Evolutionary conservation across 64 coral and sea anemone genomes (phyloP).

Genomic region (Montipora foliosa): DNA sequence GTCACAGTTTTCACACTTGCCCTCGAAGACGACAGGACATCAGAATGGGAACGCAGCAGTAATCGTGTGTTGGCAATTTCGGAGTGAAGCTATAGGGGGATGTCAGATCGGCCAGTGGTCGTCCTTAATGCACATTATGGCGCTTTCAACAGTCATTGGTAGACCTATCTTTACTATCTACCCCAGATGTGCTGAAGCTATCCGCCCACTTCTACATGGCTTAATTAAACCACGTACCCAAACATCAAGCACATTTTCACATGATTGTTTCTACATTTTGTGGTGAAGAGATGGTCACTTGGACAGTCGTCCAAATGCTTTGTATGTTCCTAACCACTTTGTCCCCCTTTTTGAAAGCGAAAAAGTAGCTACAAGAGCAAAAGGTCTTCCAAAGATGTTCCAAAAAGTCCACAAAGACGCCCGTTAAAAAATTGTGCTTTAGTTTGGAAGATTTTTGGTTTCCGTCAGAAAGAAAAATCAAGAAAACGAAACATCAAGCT

Average conservation of each 20-base stretch:
- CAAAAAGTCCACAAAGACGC: background rate
- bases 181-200: background rate
- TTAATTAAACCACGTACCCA: background rate
- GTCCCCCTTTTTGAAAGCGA: conserved; percentile 16
- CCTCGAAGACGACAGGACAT: background rate
- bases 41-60: background rate
- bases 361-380: background rate
- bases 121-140: conserved; percentile 5
- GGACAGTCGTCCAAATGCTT: conserved; percentile 41
- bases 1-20: background rate
- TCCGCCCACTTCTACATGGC: background rate
- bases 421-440: background rate
- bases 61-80: no score
- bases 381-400: background rate
- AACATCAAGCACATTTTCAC: background rate
- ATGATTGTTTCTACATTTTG: conserved; percentile 18
- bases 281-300: conserved; percentile 31
- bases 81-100: background rate
- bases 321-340: background rate
- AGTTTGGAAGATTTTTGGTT: conserved; percentile 11
- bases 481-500: background rate
- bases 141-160: background rate
- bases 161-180: background rate
- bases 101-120: background rate
- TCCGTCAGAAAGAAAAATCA: background rate